Percentiles rank a stretch among this genome's conserved stretches.
Evolutionary conservation across 2,888 invertebrate species (phyloP).

Genomic region (Hipparchia semele): DNA sequence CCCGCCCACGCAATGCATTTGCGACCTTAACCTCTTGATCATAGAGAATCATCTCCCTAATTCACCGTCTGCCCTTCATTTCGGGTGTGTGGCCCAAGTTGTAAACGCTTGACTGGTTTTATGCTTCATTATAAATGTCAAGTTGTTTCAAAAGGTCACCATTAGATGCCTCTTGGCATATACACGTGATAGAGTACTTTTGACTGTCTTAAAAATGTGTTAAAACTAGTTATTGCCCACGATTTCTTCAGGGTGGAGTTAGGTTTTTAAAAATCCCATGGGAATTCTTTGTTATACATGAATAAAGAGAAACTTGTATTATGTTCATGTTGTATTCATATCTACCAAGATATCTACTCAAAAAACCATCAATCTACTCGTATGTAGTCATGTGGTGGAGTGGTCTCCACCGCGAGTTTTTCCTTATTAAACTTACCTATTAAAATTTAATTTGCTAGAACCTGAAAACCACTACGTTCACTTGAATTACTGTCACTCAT

Average conservation of each 20-base stretch:
- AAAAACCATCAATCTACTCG: too few relatives aligned
- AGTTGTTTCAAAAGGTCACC: slow-evolving; percentile 38
- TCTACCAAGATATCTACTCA: too few relatives aligned
- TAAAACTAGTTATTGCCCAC: too few relatives aligned
- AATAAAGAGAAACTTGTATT: too few relatives aligned
- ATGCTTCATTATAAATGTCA: slow-evolving; percentile 39
- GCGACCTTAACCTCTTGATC: slow-evolving; percentile 41
- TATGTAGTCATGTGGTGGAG: too few relatives aligned
- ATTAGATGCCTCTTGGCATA: not conserved
- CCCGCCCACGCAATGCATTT: slow-evolving; percentile 50
- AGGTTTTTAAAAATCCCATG: not conserved
- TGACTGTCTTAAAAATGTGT: not conserved
- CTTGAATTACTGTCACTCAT: too few relatives aligned
- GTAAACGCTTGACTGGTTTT: slow-evolving; percentile 39
- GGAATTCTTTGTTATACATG: not conserved
- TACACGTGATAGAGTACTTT: not conserved
- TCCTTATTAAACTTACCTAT: too few relatives aligned
- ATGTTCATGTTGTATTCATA: too few relatives aligned
- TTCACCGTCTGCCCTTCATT: slow-evolving; percentile 38
- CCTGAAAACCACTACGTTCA: too few relatives aligned
- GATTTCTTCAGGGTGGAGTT: too few relatives aligned
- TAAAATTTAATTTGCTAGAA: too few relatives aligned
- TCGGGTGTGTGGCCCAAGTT: slow-evolving; percentile 44
- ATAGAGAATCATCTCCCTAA: slow-evolving; percentile 43
- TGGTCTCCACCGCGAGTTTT: too few relatives aligned